A percentile compares a stretch with the other conserved stretches of the same genome.
Evolutionary conservation across 2,113 vertebrate genomes (phyloP).

Genomic region (Ctenomys sociabilis): DNA sequence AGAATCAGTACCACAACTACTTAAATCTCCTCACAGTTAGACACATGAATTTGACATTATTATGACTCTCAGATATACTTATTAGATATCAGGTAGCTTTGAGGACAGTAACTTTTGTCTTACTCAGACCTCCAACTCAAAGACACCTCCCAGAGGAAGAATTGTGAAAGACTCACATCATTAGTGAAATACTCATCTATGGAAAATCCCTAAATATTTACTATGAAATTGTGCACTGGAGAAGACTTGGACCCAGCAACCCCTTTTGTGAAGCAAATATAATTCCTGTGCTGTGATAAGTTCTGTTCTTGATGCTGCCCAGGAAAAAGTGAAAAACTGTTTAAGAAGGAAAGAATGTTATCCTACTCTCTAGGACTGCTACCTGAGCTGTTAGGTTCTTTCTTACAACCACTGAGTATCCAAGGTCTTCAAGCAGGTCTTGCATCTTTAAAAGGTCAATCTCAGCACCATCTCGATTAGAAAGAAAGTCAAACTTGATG

Average conservation of each 20-base stretch:
- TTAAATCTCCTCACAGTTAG: background rate
- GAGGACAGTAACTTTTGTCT: background rate
- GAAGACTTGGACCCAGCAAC: background rate
- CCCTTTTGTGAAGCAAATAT: background rate
- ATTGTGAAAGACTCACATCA: background rate
- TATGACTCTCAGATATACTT: background rate
- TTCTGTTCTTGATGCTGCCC: background rate
- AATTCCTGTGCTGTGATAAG: background rate
- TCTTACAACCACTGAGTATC: slow-evolving; percentile 38
- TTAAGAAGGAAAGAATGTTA: background rate
- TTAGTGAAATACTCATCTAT: background rate
- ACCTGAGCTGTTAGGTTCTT: slow-evolving; percentile 63
- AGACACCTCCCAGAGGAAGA: background rate
- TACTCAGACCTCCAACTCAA: background rate
- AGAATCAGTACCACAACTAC: background rate
- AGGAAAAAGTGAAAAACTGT: background rate
- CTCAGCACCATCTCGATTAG: background rate
- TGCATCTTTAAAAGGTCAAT: slow-evolving; percentile 48
- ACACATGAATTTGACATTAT: background rate
- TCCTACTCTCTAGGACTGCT: background rate
- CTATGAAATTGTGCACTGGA: background rate
- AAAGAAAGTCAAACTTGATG: slow-evolving; percentile 23
- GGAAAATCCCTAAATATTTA: background rate
- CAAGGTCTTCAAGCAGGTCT: slow-evolving; percentile 49
- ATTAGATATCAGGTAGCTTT: background rate